These are phyloP conservation scores for Sardinella longiceps DNA, from an alignment of 2,797 vertebrate genomes.

Conservation along the genomic window DNA sequence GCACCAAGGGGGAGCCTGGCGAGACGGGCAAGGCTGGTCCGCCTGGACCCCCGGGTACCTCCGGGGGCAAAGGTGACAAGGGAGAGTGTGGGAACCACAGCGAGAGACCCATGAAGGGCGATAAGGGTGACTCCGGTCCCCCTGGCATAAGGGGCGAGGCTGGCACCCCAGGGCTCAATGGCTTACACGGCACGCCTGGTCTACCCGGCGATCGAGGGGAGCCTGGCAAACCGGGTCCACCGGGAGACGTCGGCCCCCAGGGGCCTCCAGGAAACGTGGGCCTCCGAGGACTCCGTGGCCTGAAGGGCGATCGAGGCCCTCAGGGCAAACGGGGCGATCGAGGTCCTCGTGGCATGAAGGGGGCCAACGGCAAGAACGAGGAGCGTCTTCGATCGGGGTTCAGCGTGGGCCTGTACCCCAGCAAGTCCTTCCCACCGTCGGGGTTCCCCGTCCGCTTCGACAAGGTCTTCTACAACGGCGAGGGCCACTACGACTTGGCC, in stretches of 20 bases:
- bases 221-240: slow-evolving; percentile 81
- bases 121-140: slow-evolving; percentile 79
- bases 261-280: slow-evolving; percentile 79
- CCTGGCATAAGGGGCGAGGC: slow-evolving; percentile 85
- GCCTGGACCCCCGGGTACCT: slow-evolving; percentile 72
- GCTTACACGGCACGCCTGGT: slow-evolving; percentile 78
- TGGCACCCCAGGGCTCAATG: slow-evolving; percentile 82
- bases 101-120: slow-evolving; percentile 84
- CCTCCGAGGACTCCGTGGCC: slow-evolving; percentile 79
- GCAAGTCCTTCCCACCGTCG: slow-evolving; percentile 89
- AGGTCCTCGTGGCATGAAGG: slow-evolving; percentile 85
- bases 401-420: slow-evolving; percentile 86
- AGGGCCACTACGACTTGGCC: slow-evolving; percentile 82
- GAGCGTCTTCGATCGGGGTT: slow-evolving; percentile 80
- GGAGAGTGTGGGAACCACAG: slow-evolving; percentile 82
- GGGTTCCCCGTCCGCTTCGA: slow-evolving; percentile 89
- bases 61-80: slow-evolving; percentile 83
- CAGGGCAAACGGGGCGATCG: slow-evolving; percentile 86
- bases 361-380: slow-evolving; percentile 74
- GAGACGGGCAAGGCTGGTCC: slow-evolving; percentile 80
- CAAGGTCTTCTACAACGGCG: slow-evolving; percentile 89
- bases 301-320: slow-evolving; percentile 84
- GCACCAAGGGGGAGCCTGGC: slow-evolving; percentile 88
- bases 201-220: slow-evolving; percentile 78
- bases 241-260: slow-evolving; percentile 79